phyloP scores from a whole-genome alignment of 2,113 vertebrate genomes.

The Galeopterus variegatus region DNA sequence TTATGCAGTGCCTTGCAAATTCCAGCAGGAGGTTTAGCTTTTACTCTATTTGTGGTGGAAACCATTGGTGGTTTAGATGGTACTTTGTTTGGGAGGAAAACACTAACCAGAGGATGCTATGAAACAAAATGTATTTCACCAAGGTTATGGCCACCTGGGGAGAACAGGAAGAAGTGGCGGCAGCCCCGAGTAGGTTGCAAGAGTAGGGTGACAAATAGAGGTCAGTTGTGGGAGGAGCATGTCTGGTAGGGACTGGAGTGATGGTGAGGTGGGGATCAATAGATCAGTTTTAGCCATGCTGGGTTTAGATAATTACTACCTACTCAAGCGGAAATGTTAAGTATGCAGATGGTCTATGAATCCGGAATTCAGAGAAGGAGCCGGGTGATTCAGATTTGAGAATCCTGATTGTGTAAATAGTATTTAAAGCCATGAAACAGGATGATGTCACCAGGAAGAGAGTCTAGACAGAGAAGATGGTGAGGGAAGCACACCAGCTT shows the following conservation, averaged over 20 bases:
- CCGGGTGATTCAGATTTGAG: not conserved
- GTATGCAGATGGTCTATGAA: not conserved
- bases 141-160: fast-evolving
- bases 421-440: not conserved
- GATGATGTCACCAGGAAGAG: not conserved
- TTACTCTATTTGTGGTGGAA: not conserved
- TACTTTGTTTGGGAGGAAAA: not conserved
- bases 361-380: not conserved
- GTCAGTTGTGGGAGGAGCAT: not conserved
- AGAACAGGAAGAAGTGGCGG: too few relatives aligned
- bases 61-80: not conserved
- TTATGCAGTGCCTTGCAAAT: not conserved
- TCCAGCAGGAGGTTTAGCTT: not conserved
- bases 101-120: not conserved
- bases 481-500: not conserved
- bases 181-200: not conserved
- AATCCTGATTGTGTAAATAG: not conserved
- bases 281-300: not conserved
- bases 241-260: not conserved
- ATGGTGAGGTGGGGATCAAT: not conserved
- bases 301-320: not conserved
- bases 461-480: not conserved
- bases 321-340: not conserved
- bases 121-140: not conserved
- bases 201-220: fast-evolving